Base-by-base conservation (phyloP, 2,888 invertebrate genomes). In the Tenthredo notha region DNA sequence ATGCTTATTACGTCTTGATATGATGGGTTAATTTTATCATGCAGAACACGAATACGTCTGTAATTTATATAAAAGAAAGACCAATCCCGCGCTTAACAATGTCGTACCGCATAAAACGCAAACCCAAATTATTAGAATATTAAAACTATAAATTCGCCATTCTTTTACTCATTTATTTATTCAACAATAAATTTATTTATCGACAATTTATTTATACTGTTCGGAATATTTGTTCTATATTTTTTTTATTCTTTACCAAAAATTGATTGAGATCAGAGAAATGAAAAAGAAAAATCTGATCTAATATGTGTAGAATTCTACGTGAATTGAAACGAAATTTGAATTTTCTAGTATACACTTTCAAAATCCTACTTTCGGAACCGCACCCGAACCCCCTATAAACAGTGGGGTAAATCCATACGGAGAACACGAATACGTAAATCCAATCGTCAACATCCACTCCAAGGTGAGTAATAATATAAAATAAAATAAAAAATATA, bases 341-440 rank as follows among this genome's bases (percentile, higher is more conserved):
- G 83, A 67, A 84, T 33, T 40, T 88, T 87, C 21, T 87, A 93
- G 93, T 65, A 89, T 94, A 78, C 91, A 90, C 85, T 93, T 93
- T 84, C 91, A 91, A 88, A 93, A 93, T 90, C 92, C 92, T 47
- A 88, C 90, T 9, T 93, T 91, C 84, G 90, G 89, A 18, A 86
- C 86, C 43, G 86, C 86, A n/a, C 84, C 86, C 10, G 78, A 89
- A 25, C 72, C 88, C 47, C 86, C 88, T 84, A 86, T 86, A 29
- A 29, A 88, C 15, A 70, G 84, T 80, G 86, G 90, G 15, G 84
- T 89, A 40, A 85, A 93, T 43, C 86, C 89, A 54, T 91, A 93
- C 3, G 92, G 92, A 21, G 89, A 92, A 84, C 93, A 94, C 84
- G 92, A 93, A 84, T 93, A 93, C 85, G 84, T 89, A 25, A 94